These are phyloP conservation scores for Hippocampus barbouri DNA, from an alignment of 2,113 vertebrate genomes.

Conservation along the genomic window DNA sequence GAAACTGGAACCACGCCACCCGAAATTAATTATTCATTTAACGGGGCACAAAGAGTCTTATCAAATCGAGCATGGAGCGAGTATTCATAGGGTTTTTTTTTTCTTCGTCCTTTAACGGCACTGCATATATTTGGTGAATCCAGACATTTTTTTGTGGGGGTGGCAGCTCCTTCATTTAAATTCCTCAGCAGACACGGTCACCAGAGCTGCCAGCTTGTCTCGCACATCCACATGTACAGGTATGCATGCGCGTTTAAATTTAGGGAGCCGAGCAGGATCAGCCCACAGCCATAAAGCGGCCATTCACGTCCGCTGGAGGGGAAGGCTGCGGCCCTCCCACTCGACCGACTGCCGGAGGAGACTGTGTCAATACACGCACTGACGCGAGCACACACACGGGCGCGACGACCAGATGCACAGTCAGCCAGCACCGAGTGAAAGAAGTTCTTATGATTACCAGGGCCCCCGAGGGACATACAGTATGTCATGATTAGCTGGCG, in stretches of 20 bases:
- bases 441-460: conserved; percentile 49
- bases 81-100: not conserved
- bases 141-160: not conserved
- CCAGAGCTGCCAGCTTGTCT: conserved; percentile 6
- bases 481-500: not conserved
- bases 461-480: not conserved
- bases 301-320: conserved; percentile 54
- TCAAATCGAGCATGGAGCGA: too few relatives aligned
- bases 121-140: not conserved
- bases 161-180: not conserved
- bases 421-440: conserved; percentile 50
- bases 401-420: conserved; percentile 31
- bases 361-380: conserved; percentile 56
- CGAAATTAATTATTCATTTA: too few relatives aligned
- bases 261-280: conserved; percentile 6
- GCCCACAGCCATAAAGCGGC: conserved; percentile 52
- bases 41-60: too few relatives aligned
- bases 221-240: conserved; percentile 10
- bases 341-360: conserved; percentile 51
- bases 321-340: conserved; percentile 40
- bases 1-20: too few relatives aligned
- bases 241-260: conserved; percentile 28
- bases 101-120: not conserved
- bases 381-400: conserved; percentile 12
- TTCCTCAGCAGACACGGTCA: not conserved